phyloP scores from a whole-genome alignment of 2,113 vertebrate genomes.

The Tyto alba region DNA sequence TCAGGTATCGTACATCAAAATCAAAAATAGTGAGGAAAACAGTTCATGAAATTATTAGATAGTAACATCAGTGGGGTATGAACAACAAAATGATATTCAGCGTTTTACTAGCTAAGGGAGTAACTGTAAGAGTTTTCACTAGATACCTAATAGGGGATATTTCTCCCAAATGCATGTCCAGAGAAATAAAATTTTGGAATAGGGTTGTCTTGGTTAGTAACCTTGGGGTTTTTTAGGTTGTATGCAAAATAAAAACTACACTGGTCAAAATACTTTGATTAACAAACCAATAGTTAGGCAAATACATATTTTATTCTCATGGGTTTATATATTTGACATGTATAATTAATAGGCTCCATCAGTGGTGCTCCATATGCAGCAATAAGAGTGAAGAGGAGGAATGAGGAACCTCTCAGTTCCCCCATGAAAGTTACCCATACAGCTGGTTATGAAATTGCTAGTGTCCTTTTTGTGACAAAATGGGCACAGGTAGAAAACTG shows the following conservation, averaged over 20 bases:
- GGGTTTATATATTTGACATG: neutral
- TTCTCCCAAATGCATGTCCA: neutral
- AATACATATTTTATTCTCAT: neutral
- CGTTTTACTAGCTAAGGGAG: neutral
- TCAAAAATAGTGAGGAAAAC: neutral
- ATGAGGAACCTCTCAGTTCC: neutral
- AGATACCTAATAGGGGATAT: neutral
- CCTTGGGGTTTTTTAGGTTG: neutral
- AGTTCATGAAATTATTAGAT: neutral
- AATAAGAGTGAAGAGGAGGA: neutral
- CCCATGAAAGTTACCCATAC: neutral
- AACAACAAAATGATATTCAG: neutral
- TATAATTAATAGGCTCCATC: neutral
- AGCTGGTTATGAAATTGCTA: neutral
- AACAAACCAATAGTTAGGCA: neutral
- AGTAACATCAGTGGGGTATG: neutral
- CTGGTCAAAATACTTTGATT: neutral
- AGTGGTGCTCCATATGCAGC: neutral
- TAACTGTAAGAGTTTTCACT: neutral
- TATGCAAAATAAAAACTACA: neutral
- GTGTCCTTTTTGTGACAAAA: neutral
- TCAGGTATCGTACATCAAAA: neutral
- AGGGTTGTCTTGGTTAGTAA: neutral
- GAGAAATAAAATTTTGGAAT: neutral
- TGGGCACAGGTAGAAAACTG: neutral